phyloP scores from a whole-genome alignment of 2,797 vertebrate species.

The Tokudaia tokunoshimensis region DNA sequence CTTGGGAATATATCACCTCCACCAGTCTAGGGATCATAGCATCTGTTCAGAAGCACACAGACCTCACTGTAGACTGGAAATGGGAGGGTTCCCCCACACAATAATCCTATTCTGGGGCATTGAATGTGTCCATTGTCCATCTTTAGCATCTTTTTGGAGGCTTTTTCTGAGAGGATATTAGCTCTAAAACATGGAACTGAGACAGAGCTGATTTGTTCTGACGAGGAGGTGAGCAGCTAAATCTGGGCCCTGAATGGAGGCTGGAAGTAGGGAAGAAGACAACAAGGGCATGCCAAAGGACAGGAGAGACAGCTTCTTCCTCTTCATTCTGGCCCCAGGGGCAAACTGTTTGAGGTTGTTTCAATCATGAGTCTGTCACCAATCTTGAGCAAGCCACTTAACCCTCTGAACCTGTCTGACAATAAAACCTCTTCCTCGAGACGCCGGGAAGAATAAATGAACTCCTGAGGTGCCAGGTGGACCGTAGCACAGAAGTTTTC shows the following conservation, averaged over 20 bases:
- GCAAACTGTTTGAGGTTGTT: background rate
- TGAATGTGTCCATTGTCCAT: background rate
- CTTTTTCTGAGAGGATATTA: background rate
- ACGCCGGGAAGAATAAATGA: background rate
- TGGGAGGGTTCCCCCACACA: background rate
- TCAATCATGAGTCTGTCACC: constrained; percentile 17
- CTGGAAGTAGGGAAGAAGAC: background rate
- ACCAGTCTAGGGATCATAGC: background rate
- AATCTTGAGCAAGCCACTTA: background rate
- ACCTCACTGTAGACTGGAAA: background rate
- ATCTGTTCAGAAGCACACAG: background rate
- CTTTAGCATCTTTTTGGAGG: background rate
- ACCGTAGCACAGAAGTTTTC: background rate
- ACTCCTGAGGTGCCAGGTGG: background rate
- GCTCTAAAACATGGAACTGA: background rate
- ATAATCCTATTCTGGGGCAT: background rate
- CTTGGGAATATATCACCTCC: background rate
- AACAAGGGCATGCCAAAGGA: background rate
- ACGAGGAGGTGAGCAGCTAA: background rate
- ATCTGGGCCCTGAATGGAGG: background rate
- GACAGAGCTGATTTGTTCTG: background rate
- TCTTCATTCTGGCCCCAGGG: background rate
- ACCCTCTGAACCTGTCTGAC: background rate
- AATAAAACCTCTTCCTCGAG: background rate
- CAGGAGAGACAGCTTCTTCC: background rate